phyloP scores from a whole-genome alignment of 2,888 invertebrate species.

The Tricholauxania praeusta region DNA sequence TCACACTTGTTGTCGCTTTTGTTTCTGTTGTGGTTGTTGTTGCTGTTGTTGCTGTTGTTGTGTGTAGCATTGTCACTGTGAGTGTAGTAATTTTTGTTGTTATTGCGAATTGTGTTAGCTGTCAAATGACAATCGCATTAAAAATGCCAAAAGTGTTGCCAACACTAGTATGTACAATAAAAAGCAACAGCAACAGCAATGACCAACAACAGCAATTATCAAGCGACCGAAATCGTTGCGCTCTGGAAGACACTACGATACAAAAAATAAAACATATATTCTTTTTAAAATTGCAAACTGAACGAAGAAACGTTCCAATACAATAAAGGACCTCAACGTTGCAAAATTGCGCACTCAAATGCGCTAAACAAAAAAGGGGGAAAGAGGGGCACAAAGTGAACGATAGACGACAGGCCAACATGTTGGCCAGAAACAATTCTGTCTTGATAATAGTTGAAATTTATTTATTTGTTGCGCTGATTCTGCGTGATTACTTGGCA shows the following conservation, averaged over 20 bases:
- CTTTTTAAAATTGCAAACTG: conserved; percentile 1
- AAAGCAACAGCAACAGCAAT: conserved; percentile 23
- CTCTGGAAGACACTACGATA: conserved; percentile 18
- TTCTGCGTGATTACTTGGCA: conserved; percentile 23
- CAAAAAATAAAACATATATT: conserved; percentile 10
- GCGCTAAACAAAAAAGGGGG: background rate
- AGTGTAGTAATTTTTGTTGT: background rate
- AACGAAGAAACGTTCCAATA: background rate
- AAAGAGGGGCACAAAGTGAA: background rate
- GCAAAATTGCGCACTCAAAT: background rate
- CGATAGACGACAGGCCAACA: conserved; percentile 2
- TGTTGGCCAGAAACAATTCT: conserved; percentile 9
- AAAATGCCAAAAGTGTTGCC: conserved; percentile 48
- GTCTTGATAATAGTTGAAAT: conserved; percentile 31
- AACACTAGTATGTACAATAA: conserved; percentile 29
- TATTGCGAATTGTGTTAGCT: conserved; percentile 49
- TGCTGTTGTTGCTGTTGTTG: conserved; percentile 1
- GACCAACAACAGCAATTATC: conserved; percentile 39
- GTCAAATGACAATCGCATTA: conserved; percentile 53
- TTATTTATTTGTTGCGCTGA: conserved; percentile 31
- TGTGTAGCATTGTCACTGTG: conserved; percentile 8
- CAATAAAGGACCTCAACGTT: background rate
- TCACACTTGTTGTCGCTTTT: conserved; percentile 30
- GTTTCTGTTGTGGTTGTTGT: conserved; percentile 24
- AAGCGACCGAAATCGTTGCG: conserved; percentile 15